Evolutionary conservation across 2,797 vertebrate species (phyloP).

Genomic region (Microctenopoma steveboyesi): DNA sequence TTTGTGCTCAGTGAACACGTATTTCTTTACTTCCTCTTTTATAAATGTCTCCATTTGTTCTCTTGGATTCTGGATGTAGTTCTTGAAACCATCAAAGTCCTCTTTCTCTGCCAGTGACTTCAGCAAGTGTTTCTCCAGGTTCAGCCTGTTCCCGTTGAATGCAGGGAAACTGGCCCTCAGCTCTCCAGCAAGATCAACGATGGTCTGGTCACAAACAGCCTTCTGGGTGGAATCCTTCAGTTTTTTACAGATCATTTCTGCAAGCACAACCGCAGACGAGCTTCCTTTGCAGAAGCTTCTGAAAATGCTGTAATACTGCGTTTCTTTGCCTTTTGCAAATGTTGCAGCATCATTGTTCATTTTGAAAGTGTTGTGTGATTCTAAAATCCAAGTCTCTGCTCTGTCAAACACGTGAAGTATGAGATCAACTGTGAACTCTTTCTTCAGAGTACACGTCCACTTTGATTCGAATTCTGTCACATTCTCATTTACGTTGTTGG

Average conservation of each 20-base stretch:
- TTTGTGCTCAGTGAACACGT: conserved; percentile 19
- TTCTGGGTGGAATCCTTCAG: conserved; percentile 38
- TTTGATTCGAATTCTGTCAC: conserved; percentile 22
- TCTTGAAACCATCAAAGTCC: conserved; percentile 30
- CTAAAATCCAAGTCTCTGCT: background rate
- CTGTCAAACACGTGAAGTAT: conserved; percentile 34
- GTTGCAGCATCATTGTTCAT: conserved; percentile 1
- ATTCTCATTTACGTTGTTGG: background rate
- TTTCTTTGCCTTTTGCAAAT: conserved; percentile 35
- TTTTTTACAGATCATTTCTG: conserved; percentile 44
- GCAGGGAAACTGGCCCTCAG: conserved; percentile 33
- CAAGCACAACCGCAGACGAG: conserved; percentile 49
- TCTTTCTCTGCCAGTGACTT: conserved; percentile 49
- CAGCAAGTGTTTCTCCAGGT: conserved; percentile 57
- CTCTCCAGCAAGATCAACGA: conserved; percentile 12
- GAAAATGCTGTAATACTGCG: conserved; percentile 38
- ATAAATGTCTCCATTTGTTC: conserved; percentile 29
- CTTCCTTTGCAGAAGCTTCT: conserved; percentile 46
- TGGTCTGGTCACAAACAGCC: conserved; percentile 40
- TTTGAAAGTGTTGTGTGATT: background rate
- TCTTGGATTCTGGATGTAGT: conserved; percentile 35
- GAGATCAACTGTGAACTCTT: conserved; percentile 58
- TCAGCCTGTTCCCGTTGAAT: conserved; percentile 50
- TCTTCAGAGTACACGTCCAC: conserved; percentile 19
- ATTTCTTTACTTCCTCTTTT: conserved; percentile 49